A percentile compares a stretch with the other conserved stretches of the same genome.
Evolutionary conservation across 2,888 invertebrate species (phyloP).

Genomic region (Sminthurinus aureus): DNA sequence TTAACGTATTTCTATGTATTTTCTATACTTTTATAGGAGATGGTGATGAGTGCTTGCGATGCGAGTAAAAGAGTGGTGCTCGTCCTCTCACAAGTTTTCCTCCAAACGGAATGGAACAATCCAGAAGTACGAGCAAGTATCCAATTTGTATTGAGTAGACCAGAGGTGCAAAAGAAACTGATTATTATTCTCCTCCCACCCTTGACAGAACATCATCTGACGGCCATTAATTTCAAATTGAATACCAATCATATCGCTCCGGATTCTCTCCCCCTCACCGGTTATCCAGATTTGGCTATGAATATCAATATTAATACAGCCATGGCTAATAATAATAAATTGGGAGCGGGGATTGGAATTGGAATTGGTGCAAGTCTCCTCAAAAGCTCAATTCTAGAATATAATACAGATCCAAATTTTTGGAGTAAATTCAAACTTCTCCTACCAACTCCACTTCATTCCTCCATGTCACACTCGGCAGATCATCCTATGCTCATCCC

Average conservation of each 20-base stretch:
- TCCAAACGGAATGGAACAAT: constrained; percentile 86
- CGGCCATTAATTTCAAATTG: constrained; percentile 23
- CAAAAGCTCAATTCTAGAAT: constrained; percentile 41
- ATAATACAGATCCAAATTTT: constrained; percentile 52
- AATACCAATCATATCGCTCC: constrained; percentile 25
- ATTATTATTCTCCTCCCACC: constrained; percentile 54
- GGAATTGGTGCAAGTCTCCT: constrained; percentile 10
- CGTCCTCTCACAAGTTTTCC: constrained; percentile 86
- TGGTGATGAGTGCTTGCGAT: constrained; percentile 85
- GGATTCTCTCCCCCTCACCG: neutral
- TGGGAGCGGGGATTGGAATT: neutral
- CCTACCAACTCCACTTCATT: constrained; percentile 43
- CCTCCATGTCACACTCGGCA: neutral
- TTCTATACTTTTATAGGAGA: no score
- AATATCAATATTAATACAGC: neutral
- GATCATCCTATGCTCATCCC: constrained; percentile 41
- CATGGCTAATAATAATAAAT: neutral
- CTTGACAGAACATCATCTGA: constrained; percentile 42
- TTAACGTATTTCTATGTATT: no score
- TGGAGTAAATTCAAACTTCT: constrained; percentile 55
- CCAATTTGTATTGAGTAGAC: constrained; percentile 63
- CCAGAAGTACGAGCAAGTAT: constrained; percentile 88
- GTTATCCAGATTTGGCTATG: neutral
- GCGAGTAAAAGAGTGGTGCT: constrained; percentile 84
- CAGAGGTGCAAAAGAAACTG: constrained; percentile 48